Conservation (phyloP, 2,113 vertebrate genomes). For the Callipepla californica region DNA sequence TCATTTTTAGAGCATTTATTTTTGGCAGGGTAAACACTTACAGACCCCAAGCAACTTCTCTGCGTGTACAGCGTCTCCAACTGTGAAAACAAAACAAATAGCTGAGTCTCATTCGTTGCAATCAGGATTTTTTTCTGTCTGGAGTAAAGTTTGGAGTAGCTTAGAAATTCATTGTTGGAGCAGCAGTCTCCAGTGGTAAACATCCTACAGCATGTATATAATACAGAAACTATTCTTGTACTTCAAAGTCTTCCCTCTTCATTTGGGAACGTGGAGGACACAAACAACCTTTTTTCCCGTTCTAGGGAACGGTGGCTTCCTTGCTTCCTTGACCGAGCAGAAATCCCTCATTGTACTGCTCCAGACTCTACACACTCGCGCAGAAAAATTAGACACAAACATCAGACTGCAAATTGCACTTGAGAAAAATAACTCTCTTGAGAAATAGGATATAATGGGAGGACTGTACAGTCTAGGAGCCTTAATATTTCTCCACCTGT, state of each 20-base stretch:
- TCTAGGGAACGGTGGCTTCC: background rate
- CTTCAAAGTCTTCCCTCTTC: slow-evolving; percentile 52
- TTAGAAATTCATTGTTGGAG: slow-evolving; percentile 66
- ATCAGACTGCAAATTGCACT: background rate
- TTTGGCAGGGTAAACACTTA: slow-evolving; percentile 69
- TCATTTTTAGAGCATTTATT: slow-evolving; percentile 69
- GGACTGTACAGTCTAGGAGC: background rate
- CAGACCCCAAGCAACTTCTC: slow-evolving; percentile 61
- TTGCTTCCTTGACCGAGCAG: background rate
- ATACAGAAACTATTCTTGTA: slow-evolving; percentile 66
- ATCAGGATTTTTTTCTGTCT: slow-evolving; percentile 57
- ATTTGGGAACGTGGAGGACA: slow-evolving; percentile 50
- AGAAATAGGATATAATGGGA: background rate
- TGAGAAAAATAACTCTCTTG: background rate
- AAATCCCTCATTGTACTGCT: background rate
- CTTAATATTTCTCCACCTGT: background rate
- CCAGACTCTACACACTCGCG: fast-evolving
- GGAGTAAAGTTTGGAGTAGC: slow-evolving; percentile 58
- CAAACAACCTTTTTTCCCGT: slow-evolving; percentile 33
- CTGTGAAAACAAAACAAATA: slow-evolving; percentile 72
- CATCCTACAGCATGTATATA: slow-evolving; percentile 62
- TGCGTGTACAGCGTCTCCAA: slow-evolving; percentile 63
- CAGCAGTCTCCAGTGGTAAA: slow-evolving; percentile 49
- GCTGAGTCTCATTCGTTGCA: slow-evolving; percentile 46
- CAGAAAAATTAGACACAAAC: background rate